Base-by-base conservation (phyloP, 2,888 invertebrate species). In the Ochropacha duplaris region DNA sequence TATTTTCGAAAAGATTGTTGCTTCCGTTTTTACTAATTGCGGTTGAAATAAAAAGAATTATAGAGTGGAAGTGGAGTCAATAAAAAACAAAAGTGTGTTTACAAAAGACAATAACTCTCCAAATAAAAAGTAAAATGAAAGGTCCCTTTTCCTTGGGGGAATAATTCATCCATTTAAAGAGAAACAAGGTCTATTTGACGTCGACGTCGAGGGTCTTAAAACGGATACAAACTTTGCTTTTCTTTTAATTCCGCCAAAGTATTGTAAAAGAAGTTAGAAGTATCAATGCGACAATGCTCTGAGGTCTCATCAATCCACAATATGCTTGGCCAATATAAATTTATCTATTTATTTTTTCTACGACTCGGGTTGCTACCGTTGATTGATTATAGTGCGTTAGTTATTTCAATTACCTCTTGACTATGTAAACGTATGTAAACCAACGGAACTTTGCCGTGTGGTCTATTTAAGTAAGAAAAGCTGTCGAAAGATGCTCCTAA, bases 171-270 rank as follows among this genome's bases (percentile, higher is more conserved):
- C 64, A 68, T 66, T 65, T 59, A 70, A 62, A 71, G 67, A 59
- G 63, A 68, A 73, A 65, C 64, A 68, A 67, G 66, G 65, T 63
- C 55, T 60, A 66, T 69, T 76, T 66, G 59, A 57, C 66, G 54
- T 64, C 61, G 52, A 16, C 44, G 59, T 59, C 63, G 57, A 50
- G 60, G 51, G 59, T 64, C 64, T 68, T 66, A 69, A 64, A 73
- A 65, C 68, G 66, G 66, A 57, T 44, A 50, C 50, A 55, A 73
- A 78, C 74, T 78, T 78, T 68, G 66, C 71, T 75, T 76, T 79
- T 72, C 74, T 77, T 77, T 74, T 75, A 77, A 75, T 76, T 68
- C 71, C 60, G 64, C 65, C 59, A 75, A 78, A 78, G 74, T 74
- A 74, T 77, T 78, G 72, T 81, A 71, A 64, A 59, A 59, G 26